These are phyloP conservation scores for Rhadinocentrus ornatus DNA, from an alignment of 2,797 vertebrate genomes.

Conservation along the genomic window DNA sequence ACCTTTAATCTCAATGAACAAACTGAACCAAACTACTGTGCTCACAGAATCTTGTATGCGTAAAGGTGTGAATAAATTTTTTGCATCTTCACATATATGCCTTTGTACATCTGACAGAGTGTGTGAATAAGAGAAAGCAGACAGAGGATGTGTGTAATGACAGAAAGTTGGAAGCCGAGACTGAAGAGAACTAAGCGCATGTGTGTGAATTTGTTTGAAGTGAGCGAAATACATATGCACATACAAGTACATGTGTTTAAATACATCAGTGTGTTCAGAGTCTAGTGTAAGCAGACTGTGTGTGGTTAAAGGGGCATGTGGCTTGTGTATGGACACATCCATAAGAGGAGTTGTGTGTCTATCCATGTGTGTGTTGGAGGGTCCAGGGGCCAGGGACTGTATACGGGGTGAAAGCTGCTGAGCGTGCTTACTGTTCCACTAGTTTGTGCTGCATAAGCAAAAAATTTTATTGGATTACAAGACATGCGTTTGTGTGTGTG, in stretches of 20 bases:
- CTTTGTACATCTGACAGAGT: constrained; percentile 17
- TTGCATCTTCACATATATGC: constrained; percentile 24
- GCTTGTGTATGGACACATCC: constrained; percentile 1
- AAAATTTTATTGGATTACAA: constrained; percentile 72
- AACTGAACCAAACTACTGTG: constrained; percentile 8
- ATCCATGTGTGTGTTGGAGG: constrained; percentile 13
- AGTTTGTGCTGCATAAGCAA: constrained; percentile 70
- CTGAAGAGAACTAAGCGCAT: constrained; percentile 2
- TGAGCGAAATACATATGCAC: constrained; percentile 23
- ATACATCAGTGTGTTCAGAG: constrained; percentile 31
- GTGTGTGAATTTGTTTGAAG: constrained; percentile 17
- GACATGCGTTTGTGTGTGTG: constrained; percentile 29
- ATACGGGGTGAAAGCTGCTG: constrained; percentile 66
- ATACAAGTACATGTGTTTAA: constrained; percentile 27
- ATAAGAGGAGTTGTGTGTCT: constrained; percentile 4
- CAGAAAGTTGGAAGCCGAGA: constrained; percentile 42
- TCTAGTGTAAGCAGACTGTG: constrained; percentile 49
- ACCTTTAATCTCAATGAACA: background rate
- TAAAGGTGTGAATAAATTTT: constrained; percentile 20
- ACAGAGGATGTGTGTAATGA: constrained; percentile 53
- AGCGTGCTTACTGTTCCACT: constrained; percentile 63
- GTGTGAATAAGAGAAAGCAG: constrained; percentile 58
- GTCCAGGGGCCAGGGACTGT: constrained; percentile 32
- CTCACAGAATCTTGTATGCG: background rate
- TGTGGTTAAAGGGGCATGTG: constrained; percentile 30